Percentiles rank a stretch among this genome's conserved stretches.
Evolutionary conservation across 2,888 invertebrate genomes (phyloP).

Genomic region (Ormia ochracea): DNA sequence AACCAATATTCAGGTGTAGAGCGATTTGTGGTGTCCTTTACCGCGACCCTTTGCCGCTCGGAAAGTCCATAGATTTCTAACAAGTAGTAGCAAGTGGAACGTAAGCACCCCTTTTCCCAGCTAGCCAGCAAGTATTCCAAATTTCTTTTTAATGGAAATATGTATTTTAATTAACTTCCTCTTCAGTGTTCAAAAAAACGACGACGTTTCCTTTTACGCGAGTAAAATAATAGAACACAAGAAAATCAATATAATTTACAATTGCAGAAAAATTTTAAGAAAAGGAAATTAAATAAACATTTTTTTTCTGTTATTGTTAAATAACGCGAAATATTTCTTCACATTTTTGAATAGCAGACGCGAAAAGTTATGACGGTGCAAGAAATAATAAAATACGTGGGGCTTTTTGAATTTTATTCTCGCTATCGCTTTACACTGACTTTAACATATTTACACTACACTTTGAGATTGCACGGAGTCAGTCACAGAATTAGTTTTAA

Average conservation of each 20-base stretch:
- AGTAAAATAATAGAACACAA: background rate
- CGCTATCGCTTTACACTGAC: background rate
- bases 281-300: conserved; percentile 13
- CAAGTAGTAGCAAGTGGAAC: too few species aligned
- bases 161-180: background rate
- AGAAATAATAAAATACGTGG: background rate
- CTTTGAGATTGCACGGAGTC: background rate
- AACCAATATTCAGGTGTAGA: too few species aligned
- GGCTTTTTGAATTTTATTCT: background rate
- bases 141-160: background rate
- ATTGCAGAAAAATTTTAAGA: conserved; percentile 2
- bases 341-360: conserved; percentile 32
- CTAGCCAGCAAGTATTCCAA: too few species aligned
- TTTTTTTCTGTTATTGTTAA: conserved; percentile 36
- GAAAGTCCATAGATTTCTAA: too few species aligned
- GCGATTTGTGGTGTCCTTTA: too few species aligned
- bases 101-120: too few species aligned
- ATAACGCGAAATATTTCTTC: conserved; percentile 49
- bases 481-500: background rate
- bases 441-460: conserved; percentile 5
- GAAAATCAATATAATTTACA: conserved; percentile 13
- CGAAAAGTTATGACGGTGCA: background rate
- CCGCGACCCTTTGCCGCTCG: too few species aligned
- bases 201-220: background rate
- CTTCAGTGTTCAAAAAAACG: background rate